Evolutionary conservation across 2,113 vertebrate species (phyloP).

Genomic region (Apteryx owenii): DNA sequence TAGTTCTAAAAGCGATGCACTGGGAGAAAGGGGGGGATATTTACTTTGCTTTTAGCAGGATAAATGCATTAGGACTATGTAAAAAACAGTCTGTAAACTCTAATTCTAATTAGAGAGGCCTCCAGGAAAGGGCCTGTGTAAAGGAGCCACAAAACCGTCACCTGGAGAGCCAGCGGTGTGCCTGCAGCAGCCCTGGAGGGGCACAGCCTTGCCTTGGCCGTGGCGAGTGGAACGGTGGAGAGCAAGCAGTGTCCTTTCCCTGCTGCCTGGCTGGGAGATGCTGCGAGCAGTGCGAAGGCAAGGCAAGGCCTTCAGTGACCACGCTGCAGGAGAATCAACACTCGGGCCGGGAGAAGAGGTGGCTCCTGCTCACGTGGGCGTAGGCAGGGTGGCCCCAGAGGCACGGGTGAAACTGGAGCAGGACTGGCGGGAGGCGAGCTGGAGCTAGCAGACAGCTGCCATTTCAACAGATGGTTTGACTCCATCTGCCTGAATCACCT

Average conservation of each 20-base stretch:
- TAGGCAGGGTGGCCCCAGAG: background rate
- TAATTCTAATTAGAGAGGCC: background rate
- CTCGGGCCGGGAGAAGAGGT: background rate
- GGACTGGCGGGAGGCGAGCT: background rate
- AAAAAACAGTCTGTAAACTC: background rate
- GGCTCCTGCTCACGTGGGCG: background rate
- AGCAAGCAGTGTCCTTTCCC: background rate
- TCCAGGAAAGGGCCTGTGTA: background rate
- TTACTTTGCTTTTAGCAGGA: background rate
- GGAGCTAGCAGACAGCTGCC: background rate
- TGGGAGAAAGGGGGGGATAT: background rate
- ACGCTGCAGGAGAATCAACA: background rate
- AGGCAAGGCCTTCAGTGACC: background rate
- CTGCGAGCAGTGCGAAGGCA: background rate
- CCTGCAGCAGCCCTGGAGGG: background rate
- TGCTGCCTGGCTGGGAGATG: fast-evolving
- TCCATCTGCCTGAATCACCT: background rate
- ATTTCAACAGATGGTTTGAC: background rate
- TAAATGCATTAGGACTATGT: background rate
- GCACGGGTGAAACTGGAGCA: fast-evolving
- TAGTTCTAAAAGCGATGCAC: background rate
- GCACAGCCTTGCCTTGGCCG: background rate
- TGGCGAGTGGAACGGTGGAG: too few species aligned
- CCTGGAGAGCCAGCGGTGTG: background rate
- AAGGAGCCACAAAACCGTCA: background rate